Percentiles rank a stretch among this genome's conserved stretches.
These are phyloP conservation scores for Odontomachus brunneus DNA, from an alignment of 1,140 invertebrate genomes.

Conservation along the genomic window DNA sequence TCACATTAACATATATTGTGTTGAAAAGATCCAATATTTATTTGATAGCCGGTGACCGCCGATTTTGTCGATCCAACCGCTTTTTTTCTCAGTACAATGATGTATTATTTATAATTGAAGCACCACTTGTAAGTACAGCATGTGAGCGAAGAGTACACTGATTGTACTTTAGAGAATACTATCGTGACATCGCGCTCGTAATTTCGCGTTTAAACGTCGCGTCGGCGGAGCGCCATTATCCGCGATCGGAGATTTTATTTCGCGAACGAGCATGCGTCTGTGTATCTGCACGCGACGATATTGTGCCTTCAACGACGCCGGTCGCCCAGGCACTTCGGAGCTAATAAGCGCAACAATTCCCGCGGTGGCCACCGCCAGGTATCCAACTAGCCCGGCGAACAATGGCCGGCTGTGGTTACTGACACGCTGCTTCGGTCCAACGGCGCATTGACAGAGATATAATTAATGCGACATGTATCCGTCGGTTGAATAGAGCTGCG, in stretches of 20 bases:
- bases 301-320: constrained; percentile 16
- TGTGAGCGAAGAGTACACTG: no score
- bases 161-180: no score
- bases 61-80: no score
- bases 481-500: constrained; percentile 69
- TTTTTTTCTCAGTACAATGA: no score
- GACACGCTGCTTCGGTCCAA: constrained; percentile 74
- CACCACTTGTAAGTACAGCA: no score
- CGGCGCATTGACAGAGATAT: constrained; percentile 78
- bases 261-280: not conserved
- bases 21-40: no score
- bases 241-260: constrained; percentile 30
- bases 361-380: constrained; percentile 67
- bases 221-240: not conserved
- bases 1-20: no score
- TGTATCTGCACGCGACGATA: constrained; percentile 26
- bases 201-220: not conserved
- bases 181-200: no score
- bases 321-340: constrained; percentile 72
- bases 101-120: no score
- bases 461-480: constrained; percentile 79
- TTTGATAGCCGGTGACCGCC: no score
- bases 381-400: constrained; percentile 75
- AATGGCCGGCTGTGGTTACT: constrained; percentile 81
- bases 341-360: constrained; percentile 83